These are phyloP conservation scores for Hyles euphorbiae DNA, from an alignment of 1,140 invertebrate genomes.

Conservation along the genomic window DNA sequence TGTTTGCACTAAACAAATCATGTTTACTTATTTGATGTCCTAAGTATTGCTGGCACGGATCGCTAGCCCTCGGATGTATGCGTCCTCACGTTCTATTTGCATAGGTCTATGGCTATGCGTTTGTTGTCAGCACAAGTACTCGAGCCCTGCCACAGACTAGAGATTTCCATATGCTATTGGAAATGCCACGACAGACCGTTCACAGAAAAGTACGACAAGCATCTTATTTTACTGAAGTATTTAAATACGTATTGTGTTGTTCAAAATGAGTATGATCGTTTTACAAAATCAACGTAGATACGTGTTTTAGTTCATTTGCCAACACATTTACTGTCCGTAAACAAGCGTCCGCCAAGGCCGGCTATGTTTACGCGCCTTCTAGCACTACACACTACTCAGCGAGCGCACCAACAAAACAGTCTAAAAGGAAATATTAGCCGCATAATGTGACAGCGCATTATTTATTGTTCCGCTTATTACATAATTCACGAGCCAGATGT, in stretches of 20 bases:
- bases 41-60: constrained; percentile 45
- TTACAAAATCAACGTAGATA: constrained; percentile 25
- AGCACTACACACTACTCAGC: constrained; percentile 12
- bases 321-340: constrained; percentile 58
- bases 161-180: background rate
- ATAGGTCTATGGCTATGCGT: constrained; percentile 38
- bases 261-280: constrained; percentile 21
- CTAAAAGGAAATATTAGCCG: constrained; percentile 7
- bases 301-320: constrained; percentile 41
- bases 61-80: constrained; percentile 35
- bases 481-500: constrained; percentile 5
- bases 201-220: no score
- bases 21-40: constrained; percentile 59
- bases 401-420: constrained; percentile 1
- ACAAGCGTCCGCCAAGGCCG: constrained; percentile 54
- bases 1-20: constrained; percentile 64
- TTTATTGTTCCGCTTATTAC: constrained; percentile 9
- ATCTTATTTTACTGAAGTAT: no score
- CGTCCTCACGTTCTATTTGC: constrained; percentile 61
- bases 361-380: constrained; percentile 44
- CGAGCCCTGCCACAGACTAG: background rate
- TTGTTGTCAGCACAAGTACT: constrained; percentile 24
- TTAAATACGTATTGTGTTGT: no score
- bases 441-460: background rate
- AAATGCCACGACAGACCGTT: background rate